Evolutionary conservation across 2,113 vertebrate species (phyloP), one percentile per base, ranked within the genome.

Genomic region (Heterotis niloticus): DNA sequence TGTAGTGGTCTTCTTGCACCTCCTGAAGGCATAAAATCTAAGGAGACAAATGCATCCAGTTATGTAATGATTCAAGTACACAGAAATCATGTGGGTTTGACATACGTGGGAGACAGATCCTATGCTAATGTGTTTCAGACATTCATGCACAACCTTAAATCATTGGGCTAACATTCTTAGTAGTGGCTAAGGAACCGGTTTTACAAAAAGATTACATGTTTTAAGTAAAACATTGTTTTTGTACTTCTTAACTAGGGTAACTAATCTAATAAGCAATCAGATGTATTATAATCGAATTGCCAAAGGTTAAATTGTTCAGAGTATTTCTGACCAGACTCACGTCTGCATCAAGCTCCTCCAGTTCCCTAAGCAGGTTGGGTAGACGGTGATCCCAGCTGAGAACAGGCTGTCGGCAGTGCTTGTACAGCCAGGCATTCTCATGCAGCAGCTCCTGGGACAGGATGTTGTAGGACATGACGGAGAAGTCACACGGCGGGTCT

Each of bases 11-110:
- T 89, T 95, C 92, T 87, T 99, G 97, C 69, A 99, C 97, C 88
- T 99, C 98, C 88, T 99, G 98, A 71, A 99, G 95, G 92, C 97
- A 99, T 75, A 99, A 90, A 68, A 99, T 93, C 98, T 99, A 83
- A 0, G 81, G 76, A 67, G 62, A 86, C 78, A 85, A 76, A 59
- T 54, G 80, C n/a, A 66, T 34, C 44, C 64, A 79, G 29, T 51
- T 52, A 52, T 23, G 57, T 34, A 69, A 13, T 57, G 18, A 77
- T 51, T 44, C 12, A n/a, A 24, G 52, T 56, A 44, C 11, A 80
- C 16, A 66, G 4, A 34, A 77, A 44, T 44, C 2, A 44, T 44
- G 34, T 44, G 34, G 34, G 34, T 44, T 44, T 44, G 34, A 44
- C 2, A 44, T 44, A 44, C 34, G 4, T 34, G n/a, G 34, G 20